phyloP scores from a whole-genome alignment of 2,797 vertebrate species.

The Gallinago solitaria region DNA sequence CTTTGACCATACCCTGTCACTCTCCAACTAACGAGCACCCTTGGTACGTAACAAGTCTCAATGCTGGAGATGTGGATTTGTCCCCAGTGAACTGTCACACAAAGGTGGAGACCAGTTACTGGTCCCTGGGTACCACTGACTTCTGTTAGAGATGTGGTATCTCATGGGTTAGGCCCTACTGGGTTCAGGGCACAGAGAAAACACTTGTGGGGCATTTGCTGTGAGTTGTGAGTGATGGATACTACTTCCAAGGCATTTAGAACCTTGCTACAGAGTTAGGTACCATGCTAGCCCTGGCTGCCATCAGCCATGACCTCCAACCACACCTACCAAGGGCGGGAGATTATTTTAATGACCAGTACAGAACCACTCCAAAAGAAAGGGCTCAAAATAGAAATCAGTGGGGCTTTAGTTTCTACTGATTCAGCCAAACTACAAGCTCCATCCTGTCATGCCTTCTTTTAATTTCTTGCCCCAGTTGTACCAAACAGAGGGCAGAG shows the following conservation, averaged over 20 bases:
- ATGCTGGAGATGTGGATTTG: not conserved
- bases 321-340: not conserved
- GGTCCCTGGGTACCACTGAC: not conserved
- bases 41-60: not conserved
- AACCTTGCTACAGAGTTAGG: not conserved
- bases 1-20: not conserved
- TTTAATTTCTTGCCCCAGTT: not conserved
- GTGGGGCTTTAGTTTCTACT: not conserved
- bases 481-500: not conserved
- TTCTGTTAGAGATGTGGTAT: not conserved
- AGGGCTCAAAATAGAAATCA: constrained; percentile 22
- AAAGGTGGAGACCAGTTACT: not conserved
- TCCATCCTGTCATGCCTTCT: constrained; percentile 8
- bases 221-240: not conserved
- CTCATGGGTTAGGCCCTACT: not conserved
- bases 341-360: not conserved
- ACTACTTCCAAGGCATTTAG: not conserved
- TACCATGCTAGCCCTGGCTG: not conserved
- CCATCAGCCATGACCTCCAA: not conserved
- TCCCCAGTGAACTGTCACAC: not conserved
- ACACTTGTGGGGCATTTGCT: not conserved
- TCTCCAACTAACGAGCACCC: not conserved
- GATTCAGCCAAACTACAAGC: not conserved
- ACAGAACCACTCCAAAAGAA: not conserved
- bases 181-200: not conserved